phyloP scores from a whole-genome alignment of 2,797 vertebrate genomes.

The Hirundo rustica region DNA sequence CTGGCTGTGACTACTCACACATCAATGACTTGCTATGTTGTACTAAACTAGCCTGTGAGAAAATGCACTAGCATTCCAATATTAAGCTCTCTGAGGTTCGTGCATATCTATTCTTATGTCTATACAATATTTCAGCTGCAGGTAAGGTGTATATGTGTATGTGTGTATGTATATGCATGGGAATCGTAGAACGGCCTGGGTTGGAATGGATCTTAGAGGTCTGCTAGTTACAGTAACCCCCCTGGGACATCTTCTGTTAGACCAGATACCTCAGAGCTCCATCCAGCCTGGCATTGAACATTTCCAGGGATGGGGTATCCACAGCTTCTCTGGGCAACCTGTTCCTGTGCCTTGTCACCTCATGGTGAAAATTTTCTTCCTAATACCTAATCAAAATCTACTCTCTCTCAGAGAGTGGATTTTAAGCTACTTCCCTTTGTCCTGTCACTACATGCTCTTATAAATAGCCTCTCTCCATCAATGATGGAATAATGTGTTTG shows the following conservation, averaged over 20 bases:
- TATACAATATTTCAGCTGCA: not conserved
- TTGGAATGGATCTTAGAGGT: not conserved
- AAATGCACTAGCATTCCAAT: not conserved
- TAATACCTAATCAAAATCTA: not conserved
- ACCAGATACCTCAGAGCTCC: not conserved
- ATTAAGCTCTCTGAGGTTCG: not conserved
- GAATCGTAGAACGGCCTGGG: not conserved
- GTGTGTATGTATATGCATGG: not conserved
- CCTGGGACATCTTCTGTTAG: not conserved
- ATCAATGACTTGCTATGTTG: not conserved
- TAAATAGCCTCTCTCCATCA: not conserved
- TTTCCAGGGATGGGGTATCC: not conserved
- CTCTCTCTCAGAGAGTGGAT: not conserved
- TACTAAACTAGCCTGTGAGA: not conserved
- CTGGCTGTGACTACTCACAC: not conserved
- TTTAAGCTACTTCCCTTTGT: not conserved
- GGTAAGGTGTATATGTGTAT: not conserved
- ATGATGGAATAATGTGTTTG: not conserved
- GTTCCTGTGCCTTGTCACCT: not conserved
- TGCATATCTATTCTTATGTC: not conserved
- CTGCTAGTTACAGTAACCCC: rapidly evolving
- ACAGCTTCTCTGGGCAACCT: not conserved
- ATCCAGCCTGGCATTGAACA: not conserved
- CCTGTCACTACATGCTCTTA: not conserved
- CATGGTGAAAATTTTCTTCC: not conserved